Percentiles rank a stretch among this genome's conserved stretches.
These are phyloP conservation scores for Caranx ignobilis DNA, from an alignment of 2,113 vertebrate genomes.

Conservation along the genomic window DNA sequence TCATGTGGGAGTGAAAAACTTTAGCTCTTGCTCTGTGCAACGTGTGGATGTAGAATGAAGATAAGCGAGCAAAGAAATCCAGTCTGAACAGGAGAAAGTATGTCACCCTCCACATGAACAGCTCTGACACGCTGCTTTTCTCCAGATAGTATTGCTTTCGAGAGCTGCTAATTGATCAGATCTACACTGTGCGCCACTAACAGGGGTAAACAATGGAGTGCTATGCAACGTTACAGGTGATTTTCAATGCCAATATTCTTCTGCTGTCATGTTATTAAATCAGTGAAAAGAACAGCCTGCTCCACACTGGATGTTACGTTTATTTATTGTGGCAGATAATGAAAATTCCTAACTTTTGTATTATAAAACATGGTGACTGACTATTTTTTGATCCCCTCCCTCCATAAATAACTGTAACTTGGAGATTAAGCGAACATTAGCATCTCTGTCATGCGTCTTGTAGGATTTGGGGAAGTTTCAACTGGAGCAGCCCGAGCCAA, in stretches of 20 bases:
- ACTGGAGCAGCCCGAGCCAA: neutral
- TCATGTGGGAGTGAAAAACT: conserved; percentile 60
- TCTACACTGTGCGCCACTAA: neutral
- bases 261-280: too few relatives aligned
- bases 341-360: too few relatives aligned
- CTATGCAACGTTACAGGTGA: neutral
- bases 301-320: neutral
- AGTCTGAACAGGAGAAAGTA: conserved; percentile 34
- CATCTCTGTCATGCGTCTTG: neutral
- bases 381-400: neutral
- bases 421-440: neutral
- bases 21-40: conserved; percentile 26
- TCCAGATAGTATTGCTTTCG: conserved; percentile 2
- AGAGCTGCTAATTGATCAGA: conserved; percentile 24
- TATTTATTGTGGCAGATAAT: neutral
- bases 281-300: too few relatives aligned
- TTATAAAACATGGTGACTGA: neutral
- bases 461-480: neutral
- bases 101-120: conserved; percentile 39
- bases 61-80: conserved; percentile 46
- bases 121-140: conserved; percentile 7
- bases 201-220: neutral
- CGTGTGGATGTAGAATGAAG: conserved; percentile 34
- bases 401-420: too few relatives aligned
- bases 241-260: neutral